Percentiles rank a stretch among this genome's conserved stretches.
phyloP scores from a whole-genome alignment of 1,140 invertebrate species.

The Bombus confusus region DNA sequence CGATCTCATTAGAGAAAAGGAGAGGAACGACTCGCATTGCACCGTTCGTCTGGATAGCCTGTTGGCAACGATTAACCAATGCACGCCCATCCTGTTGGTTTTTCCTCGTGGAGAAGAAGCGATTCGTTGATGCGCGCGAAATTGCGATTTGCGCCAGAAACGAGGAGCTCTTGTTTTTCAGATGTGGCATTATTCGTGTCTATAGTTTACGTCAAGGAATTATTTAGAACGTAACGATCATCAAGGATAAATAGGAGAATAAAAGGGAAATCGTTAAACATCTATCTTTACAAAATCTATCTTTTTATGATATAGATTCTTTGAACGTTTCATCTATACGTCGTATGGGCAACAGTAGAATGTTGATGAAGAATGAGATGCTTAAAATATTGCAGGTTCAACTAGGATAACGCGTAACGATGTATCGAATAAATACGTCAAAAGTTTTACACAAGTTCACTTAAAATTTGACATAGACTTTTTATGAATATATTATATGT shows the following conservation, averaged over 20 bases:
- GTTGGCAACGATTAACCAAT: conserved; percentile 38
- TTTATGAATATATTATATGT: too few species aligned
- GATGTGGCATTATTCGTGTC: neutral
- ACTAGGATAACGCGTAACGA: too few species aligned
- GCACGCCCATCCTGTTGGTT: conserved; percentile 22
- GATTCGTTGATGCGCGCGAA: conserved; percentile 36
- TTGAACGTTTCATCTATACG: neutral
- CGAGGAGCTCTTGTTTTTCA: neutral
- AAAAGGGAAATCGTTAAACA: neutral
- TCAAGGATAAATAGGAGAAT: neutral
- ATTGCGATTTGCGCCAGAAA: conserved; percentile 38
- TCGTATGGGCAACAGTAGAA: neutral
- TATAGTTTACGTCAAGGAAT: neutral
- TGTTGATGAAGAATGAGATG: too few species aligned
- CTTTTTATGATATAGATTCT: neutral
- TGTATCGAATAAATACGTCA: too few species aligned
- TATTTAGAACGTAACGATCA: neutral
- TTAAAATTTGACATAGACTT: too few species aligned
- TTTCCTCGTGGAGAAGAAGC: conserved; percentile 26
- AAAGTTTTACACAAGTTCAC: too few species aligned
- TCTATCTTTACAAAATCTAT: neutral
- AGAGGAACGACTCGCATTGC: neutral
- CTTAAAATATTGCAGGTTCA: too few species aligned
- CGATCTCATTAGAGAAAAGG: conserved; percentile 31
- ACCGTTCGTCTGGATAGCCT: neutral